A percentile compares a stretch with the other conserved stretches of the same genome.
Conservation (phyloP, 1,140 invertebrate genomes). For the Harpegnathos saltator region DNA sequence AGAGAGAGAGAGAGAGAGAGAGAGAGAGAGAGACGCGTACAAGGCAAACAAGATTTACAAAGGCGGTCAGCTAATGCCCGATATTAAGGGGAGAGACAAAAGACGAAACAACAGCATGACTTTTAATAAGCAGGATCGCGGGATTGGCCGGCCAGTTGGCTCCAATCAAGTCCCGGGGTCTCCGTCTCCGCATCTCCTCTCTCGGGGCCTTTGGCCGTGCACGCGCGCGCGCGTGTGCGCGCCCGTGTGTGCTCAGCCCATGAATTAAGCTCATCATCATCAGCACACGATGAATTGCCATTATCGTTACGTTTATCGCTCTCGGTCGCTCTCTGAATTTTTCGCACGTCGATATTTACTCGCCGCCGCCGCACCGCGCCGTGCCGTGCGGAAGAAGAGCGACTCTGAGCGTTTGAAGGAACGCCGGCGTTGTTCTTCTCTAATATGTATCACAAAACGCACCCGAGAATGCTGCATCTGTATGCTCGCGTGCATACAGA, state of each 20-base stretch:
- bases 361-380: background rate
- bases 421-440: slow-evolving; percentile 34
- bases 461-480: background rate
- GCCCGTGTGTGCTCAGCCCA: background rate
- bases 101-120: slow-evolving; percentile 82
- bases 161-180: slow-evolving; percentile 83
- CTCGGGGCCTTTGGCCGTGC: slow-evolving; percentile 66
- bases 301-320: slow-evolving; percentile 66
- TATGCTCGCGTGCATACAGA: background rate
- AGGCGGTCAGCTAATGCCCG: slow-evolving; percentile 73
- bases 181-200: slow-evolving; percentile 72
- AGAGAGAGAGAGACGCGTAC: no score
- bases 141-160: slow-evolving; percentile 84
- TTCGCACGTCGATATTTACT: background rate
- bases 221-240: slow-evolving; percentile 21
- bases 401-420: background rate
- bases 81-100: slow-evolving; percentile 82
- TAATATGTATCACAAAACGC: slow-evolving; percentile 33
- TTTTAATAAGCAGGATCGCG: slow-evolving; percentile 82
- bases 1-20: no score
- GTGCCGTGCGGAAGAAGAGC: background rate
- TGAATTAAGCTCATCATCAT: slow-evolving; percentile 68
- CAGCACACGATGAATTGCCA: slow-evolving; percentile 69
- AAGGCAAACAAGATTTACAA: slow-evolving; percentile 44
- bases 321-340: slow-evolving; percentile 13